Evolutionary conservation across 1,140 invertebrate genomes (phyloP), one percentile per base, ranked within the genome.

Genomic region (Drosophila leontia): DNA sequence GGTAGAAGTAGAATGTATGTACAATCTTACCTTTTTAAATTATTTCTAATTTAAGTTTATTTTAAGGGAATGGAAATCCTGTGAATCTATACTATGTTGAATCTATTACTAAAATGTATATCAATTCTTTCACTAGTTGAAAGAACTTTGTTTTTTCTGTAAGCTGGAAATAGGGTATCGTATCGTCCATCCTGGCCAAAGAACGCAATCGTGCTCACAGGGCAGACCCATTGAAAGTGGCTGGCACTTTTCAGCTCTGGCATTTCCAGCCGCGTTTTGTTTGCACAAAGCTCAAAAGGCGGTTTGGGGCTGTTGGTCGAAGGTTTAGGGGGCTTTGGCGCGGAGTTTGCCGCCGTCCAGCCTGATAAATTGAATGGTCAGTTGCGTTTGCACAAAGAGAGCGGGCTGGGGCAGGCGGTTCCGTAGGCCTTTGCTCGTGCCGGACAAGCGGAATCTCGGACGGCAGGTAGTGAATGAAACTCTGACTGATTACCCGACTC

Each of bases 321-420:
- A 26, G 41, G 34, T 37, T 45, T 35, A 44, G 19, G 53, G 62
- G 58, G 11, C 39, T 70, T 37, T 19, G 51, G 19, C 45, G 19
- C 42, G 32, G 37, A 41, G 34, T 15, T 32, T 29, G 42, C 51
- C 65, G 51, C 58, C 70, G 78, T 67, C 78, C 78, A 88, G 85
- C 82, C 82, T 90, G 85, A 91, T 90, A 88, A 90, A 90, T 90
- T 82, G 78, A 90, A 90, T 84, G 85, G 85, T 80, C 82, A 90
- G 75, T 59, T 84, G 82, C 75, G 85, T 82, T 82, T 69, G 67
- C 78, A 88, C 80, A 90, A 88, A 88, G 64, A 74, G 81, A 90
- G 61, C 72, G 78, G 56, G 50, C 63, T 59, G 65, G 29, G 37
- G n/a, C 62, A 56, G 74, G 53, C 34, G 57, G 35, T 41, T 23